Evolutionary conservation across 37 sponge, comb jelly and placozoan species (phyloP).

Genomic region (Ianthella basta): DNA sequence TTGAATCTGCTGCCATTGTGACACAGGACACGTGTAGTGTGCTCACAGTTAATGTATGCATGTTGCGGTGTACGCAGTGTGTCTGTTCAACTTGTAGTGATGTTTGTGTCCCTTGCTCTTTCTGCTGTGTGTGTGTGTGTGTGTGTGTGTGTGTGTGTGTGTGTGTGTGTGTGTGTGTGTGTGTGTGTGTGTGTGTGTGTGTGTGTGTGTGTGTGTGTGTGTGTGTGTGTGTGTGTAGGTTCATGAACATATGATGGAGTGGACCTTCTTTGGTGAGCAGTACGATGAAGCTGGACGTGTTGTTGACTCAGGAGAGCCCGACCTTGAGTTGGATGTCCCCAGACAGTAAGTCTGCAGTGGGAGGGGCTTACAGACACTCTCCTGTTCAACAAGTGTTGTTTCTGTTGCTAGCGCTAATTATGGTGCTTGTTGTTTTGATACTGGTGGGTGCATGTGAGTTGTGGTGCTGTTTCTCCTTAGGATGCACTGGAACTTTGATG

Average conservation of each 20-base stretch:
- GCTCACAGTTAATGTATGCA: too few species aligned
- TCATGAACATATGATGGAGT: conserved; percentile 65
- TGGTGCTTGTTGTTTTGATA: neutral
- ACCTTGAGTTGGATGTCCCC: conserved; percentile 12
- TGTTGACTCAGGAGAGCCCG: conserved; percentile 37
- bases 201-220: neutral
- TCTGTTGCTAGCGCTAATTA: neutral
- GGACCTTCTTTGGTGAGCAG: conserved; percentile 34
- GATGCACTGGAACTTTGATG: conserved; percentile 68
- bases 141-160: too few species aligned
- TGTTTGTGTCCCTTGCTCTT: too few species aligned
- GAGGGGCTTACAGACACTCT: neutral
- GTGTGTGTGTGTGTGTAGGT: conserved; percentile 29
- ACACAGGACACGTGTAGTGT: too few species aligned
- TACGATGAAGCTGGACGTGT: conserved; percentile 69
- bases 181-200: too few species aligned
- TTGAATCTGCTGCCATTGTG: too few species aligned
- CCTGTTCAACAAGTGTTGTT: neutral
- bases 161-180: too few species aligned
- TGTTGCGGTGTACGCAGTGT: too few species aligned
- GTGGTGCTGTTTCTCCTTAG: conserved; percentile 6
- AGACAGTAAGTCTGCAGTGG: conserved; percentile 17
- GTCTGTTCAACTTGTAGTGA: too few species aligned
- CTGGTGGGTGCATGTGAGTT: neutral
- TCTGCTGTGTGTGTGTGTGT: too few species aligned